These are phyloP conservation scores for Erithacus rubecula DNA, from an alignment of 2,797 vertebrate genomes.

Conservation along the genomic window DNA sequence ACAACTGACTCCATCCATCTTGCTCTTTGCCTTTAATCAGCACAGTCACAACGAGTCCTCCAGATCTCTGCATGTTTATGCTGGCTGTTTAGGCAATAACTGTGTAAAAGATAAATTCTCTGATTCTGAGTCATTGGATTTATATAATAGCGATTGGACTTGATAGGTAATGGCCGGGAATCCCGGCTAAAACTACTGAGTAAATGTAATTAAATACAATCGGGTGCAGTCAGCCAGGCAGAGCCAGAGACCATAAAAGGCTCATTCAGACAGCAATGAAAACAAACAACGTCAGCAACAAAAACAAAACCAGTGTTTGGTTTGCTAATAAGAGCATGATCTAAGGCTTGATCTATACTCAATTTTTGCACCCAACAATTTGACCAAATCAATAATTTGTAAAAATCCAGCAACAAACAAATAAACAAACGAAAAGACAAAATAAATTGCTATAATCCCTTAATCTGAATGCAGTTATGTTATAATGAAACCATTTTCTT, in stretches of 20 bases:
- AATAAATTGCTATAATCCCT: not conserved
- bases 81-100: conserved; percentile 53
- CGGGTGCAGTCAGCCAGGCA: conserved; percentile 54
- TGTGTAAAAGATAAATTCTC: conserved; percentile 37
- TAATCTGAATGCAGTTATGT: not conserved
- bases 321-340: conserved; percentile 70
- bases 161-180: conserved; percentile 29
- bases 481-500: not conserved
- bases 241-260: conserved; percentile 56
- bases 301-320: conserved; percentile 69
- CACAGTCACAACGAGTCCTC: conserved; percentile 49
- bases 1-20: conserved; percentile 80
- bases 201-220: conserved; percentile 56
- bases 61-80: conserved; percentile 40
- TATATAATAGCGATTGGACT: conserved; percentile 25
- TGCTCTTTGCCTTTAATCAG: conserved; percentile 72
- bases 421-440: not conserved
- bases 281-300: conserved; percentile 70
- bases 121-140: conserved; percentile 27
- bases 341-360: conserved; percentile 17
- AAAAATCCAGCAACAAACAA: not conserved
- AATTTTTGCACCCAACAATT: not conserved
- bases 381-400: not conserved
- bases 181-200: conserved; percentile 26
- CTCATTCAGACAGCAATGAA: conserved; percentile 64